Conservation (phyloP, 2,113 vertebrate genomes). For the Hippocampus guttulatus region DNA sequence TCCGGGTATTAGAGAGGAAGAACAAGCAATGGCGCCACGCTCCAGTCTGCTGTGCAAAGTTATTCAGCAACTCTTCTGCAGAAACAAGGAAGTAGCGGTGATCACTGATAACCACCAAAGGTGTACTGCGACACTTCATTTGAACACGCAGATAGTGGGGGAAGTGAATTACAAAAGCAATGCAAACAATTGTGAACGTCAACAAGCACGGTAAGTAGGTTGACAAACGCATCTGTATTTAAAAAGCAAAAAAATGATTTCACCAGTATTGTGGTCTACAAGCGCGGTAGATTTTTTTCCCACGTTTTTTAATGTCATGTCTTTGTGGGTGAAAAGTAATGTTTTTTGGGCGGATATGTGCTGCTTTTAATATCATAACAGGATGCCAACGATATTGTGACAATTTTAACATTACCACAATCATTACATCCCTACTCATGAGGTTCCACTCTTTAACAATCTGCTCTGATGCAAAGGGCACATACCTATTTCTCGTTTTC, state of each 20-base stretch:
- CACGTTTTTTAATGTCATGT: not conserved
- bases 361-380: too few relatives aligned
- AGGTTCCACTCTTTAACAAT: not conserved
- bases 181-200: constrained; percentile 1
- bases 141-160: constrained; percentile 33
- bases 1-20: constrained; percentile 94
- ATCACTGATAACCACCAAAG: constrained; percentile 12
- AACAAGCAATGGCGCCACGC: constrained; percentile 97
- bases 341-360: too few relatives aligned
- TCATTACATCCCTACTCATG: too few relatives aligned
- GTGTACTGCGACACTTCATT: constrained; percentile 4
- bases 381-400: too few relatives aligned
- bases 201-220: not conserved
- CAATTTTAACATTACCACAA: too few relatives aligned
- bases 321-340: too few relatives aligned
- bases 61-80: constrained; percentile 96
- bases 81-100: constrained; percentile 56
- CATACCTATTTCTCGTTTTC: constrained; percentile 96
- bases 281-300: not conserved
- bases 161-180: constrained; percentile 27
- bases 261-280: not conserved
- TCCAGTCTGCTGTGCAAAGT: constrained; percentile 96
- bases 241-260: not conserved
- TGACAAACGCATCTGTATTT: not conserved
- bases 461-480: constrained; percentile 5